These are phyloP conservation scores for Cheiracanthium punctorium DNA, from an alignment of 2,888 invertebrate genomes.

Conservation along the genomic window DNA sequence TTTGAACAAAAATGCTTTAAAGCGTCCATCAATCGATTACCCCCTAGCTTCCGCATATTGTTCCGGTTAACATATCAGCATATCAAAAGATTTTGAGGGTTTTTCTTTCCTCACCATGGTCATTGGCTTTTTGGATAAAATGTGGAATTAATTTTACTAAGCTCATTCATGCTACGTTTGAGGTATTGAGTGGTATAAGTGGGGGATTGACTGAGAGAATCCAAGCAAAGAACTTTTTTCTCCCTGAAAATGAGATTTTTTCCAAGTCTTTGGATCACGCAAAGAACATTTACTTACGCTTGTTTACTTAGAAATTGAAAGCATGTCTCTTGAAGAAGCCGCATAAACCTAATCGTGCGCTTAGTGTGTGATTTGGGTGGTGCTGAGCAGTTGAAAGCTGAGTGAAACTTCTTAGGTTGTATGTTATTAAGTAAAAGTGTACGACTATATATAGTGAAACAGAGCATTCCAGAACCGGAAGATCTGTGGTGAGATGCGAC, in stretches of 20 bases:
- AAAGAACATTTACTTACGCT: not conserved
- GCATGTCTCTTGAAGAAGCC: not conserved
- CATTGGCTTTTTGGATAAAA: too few relatives aligned
- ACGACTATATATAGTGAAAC: too few relatives aligned
- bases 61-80: not conserved
- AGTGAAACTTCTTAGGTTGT: not conserved
- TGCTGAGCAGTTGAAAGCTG: not conserved
- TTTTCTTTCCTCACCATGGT: too few relatives aligned
- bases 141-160: too few relatives aligned
- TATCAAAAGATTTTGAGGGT: not conserved
- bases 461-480: too few relatives aligned
- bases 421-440: too few relatives aligned
- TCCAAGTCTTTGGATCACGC: not conserved
- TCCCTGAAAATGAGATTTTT: not conserved
- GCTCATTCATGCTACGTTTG: too few relatives aligned
- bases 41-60: not conserved
- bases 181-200: too few relatives aligned
- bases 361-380: not conserved
- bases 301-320: not conserved
- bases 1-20: not conserved
- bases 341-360: not conserved
- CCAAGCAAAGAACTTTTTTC: not conserved
- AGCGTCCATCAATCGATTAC: too few relatives aligned
- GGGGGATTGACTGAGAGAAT: too few relatives aligned
- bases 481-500: too few relatives aligned